A percentile compares a stretch with the other conserved stretches of the same genome.
Conservation (phyloP, 2,888 invertebrate genomes). For the Willowsia nigromaculata region DNA sequence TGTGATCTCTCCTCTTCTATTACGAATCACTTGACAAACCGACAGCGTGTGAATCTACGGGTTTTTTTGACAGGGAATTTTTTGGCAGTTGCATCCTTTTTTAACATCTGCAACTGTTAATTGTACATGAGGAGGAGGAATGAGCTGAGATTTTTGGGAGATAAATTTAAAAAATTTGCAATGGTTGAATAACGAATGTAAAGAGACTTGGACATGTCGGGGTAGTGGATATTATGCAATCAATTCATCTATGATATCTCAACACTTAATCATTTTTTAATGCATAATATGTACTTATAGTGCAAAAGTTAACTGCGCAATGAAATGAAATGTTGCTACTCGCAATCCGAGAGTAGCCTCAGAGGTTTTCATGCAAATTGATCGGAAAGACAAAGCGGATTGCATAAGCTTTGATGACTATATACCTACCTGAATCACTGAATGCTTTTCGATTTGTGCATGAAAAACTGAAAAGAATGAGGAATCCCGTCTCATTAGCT, state of each 20-base stretch:
- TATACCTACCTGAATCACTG: background rate
- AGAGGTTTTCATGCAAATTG: too few species aligned
- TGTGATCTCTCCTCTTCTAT: background rate
- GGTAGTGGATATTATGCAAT: background rate
- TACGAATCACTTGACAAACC: background rate
- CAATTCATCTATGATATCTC: slow-evolving; percentile 69
- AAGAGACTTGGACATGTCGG: slow-evolving; percentile 19
- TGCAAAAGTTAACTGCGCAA: too few species aligned
- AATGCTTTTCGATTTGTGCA: background rate
- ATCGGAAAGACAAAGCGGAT: background rate
- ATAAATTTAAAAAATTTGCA: background rate
- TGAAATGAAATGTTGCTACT: too few species aligned
- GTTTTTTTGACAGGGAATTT: slow-evolving; percentile 36
- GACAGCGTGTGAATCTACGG: background rate
- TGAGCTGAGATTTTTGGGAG: background rate
- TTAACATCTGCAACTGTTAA: slow-evolving; percentile 27
- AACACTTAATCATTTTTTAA: slow-evolving; percentile 62
- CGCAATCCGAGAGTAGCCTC: too few species aligned
- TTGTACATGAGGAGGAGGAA: background rate
- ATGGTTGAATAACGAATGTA: slow-evolving; percentile 47
- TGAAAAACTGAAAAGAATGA: background rate
- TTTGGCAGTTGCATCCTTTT: slow-evolving; percentile 45
- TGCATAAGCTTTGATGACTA: too few species aligned
- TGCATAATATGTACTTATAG: background rate
- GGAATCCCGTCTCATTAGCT: slow-evolving; percentile 1